Evolutionary conservation across 2,888 invertebrate species (phyloP), one percentile per base, ranked within the genome.

Genomic region (Penaeus monodon): DNA sequence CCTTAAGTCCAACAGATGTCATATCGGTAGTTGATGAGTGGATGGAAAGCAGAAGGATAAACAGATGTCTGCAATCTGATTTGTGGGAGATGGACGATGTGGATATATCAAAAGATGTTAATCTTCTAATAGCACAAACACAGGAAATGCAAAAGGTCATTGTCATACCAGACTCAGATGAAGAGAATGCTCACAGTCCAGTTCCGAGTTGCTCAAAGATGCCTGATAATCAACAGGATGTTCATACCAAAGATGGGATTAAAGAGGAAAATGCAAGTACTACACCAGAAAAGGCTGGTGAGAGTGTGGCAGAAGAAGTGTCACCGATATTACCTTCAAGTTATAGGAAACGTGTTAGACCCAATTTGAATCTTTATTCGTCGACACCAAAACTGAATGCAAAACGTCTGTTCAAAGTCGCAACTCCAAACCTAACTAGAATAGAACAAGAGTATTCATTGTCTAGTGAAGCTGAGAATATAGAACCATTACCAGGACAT

Each of bases 331-430:
- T 79, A 2, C 68, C 64, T n/a, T 85, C 79, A 2, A 85, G 64
- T 24, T 85, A 85, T 44, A 76, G 44, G 24, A 79, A 76, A 70
- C 85, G 70, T 27, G 27, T 85, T 38, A 27, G 79, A 44, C 70
- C 78, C 27, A 79, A 70, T 49, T n/a, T 85, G 27, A 73, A 29
- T 7, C 77, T 78, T 3, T 86, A 17, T n/a, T 65, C 83, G 22
- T 87, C 86, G 14, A 87, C 86, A 10, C 86, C 86, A 29, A 87
- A 87, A 65, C 65, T 73, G 8, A 64, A 57, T 83, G 83, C 83
- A n/a, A 87, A 87, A 38, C 38, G 86, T 64, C 73, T 87, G 49
- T 83, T 87, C 65, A 78, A 87, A 57, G 24, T 78, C 14, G 33
- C 49, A 57, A 76, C 85, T 20, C 79, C 85, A 33, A 63, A 68